A percentile compares a stretch with the other conserved stretches of the same genome.
These are phyloP conservation scores for Caenorhabditis imperialis DNA, from an alignment of 2,888 invertebrate species.

Conservation along the genomic window DNA sequence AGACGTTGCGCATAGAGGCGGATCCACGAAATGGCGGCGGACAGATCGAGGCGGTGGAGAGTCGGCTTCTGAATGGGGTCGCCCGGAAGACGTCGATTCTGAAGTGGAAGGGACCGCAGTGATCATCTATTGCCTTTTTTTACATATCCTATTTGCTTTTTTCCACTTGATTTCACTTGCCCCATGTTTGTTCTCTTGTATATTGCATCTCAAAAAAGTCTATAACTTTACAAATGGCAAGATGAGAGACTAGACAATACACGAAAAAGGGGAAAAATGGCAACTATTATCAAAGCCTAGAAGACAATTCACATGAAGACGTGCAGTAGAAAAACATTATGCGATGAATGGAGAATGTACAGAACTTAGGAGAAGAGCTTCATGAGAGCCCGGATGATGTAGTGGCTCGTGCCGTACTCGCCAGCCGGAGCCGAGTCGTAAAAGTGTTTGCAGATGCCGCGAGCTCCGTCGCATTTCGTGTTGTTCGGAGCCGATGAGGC, in stretches of 20 bases:
- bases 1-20: constrained; percentile 5
- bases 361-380: constrained; percentile 48
- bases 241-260: constrained; percentile 37
- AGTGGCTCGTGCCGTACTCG: constrained; percentile 96
- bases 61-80: background rate
- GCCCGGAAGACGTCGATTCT: background rate
- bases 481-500: constrained; percentile 80
- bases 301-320: constrained; percentile 10
- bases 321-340: background rate
- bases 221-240: constrained; percentile 21
- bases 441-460: constrained; percentile 94
- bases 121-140: no score
- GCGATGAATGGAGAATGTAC: constrained; percentile 3
- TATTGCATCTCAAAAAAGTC: constrained; percentile 3
- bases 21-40: constrained; percentile 1
- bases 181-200: no score
- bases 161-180: no score
- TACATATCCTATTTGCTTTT: no score
- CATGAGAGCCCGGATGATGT: constrained; percentile 82
- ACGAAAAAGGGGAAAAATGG: background rate
- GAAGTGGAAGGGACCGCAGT: background rate
- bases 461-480: constrained; percentile 88
- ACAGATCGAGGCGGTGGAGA: constrained; percentile 13
- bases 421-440: constrained; percentile 99
- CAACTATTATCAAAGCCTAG: no score